Base-by-base conservation (phyloP, 92 coral and sea anemone species). In the Paragorgia papillata region DNA sequence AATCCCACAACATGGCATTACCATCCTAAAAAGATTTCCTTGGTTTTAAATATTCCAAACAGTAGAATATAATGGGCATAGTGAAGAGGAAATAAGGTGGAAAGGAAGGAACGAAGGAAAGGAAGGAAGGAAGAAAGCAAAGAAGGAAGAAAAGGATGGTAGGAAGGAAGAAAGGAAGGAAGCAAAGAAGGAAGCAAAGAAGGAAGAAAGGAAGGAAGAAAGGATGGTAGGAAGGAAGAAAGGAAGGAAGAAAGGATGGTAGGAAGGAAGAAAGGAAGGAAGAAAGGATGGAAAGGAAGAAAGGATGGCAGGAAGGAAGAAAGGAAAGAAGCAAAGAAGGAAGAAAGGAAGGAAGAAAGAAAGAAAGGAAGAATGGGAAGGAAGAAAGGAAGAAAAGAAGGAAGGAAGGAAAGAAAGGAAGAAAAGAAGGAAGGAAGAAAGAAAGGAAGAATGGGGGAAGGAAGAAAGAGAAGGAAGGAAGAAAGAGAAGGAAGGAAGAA, bases 1-100 rank as follows among this genome's bases (percentile, higher is more conserved):
- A 86, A 84, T 94, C 98, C 98, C 98, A 94, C 80, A 94, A 80
- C 98, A 94, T 94, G 29, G 98, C 98, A 63, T 66, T 87, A 57
- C 98, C 98, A 37, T 94, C 98, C 92, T 89, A 62, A 18, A 73
- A 27, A 1, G 14, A 69, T 24, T 0, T 17, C 37, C 35, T 25
- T 7, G 19, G 22, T 33, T 17, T 15, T 68, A n/a, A n/a, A n/a
- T n/a, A n/a, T n/a, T n/a, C n/a, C n/a, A n/a, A 25, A 19, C 35
- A 22, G 35, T 15, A 58, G 33, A 20, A 25, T 14, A 3, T 12
- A 57, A 9, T 57, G 63, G 63, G 53, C 53, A 46, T 2, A 37
- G 43, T 37, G 43, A 37, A 12, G 43, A 37, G 43, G 43, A 37
- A 37, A 37, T 5, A 4, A 37, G 43, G 12, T 37, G 12, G 43